Evolutionary conservation across 2,797 vertebrate genomes (phyloP).

Genomic region (Sylvia borin): DNA sequence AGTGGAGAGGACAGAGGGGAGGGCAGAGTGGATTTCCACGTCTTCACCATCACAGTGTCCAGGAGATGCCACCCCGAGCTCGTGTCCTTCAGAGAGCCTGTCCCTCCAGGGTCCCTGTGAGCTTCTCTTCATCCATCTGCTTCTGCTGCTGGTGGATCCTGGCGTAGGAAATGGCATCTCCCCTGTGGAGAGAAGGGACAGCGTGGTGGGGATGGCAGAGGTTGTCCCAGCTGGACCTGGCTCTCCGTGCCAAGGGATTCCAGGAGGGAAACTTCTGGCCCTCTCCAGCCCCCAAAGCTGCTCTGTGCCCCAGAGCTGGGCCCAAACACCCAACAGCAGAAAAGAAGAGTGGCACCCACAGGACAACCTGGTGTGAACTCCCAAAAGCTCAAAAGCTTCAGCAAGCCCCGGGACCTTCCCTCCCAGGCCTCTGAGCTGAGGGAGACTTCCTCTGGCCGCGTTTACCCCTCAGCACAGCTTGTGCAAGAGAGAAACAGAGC

Average conservation of each 20-base stretch:
- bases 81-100: slow-evolving; percentile 72
- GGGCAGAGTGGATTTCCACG: neutral
- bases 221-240: fast-evolving
- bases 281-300: neutral
- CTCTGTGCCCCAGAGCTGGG: neutral
- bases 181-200: slow-evolving; percentile 76
- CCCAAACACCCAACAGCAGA: neutral
- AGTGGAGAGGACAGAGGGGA: neutral
- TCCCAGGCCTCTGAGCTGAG: neutral
- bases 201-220: fast-evolving
- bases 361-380: neutral
- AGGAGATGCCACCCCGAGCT: neutral
- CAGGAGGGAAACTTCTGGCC: neutral
- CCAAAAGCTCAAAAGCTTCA: neutral
- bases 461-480: fast-evolving
- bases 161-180: slow-evolving; percentile 91
- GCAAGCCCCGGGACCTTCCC: neutral
- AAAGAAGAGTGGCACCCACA: neutral
- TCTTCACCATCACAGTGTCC: neutral
- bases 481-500: neutral
- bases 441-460: neutral
- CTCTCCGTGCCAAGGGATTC: fast-evolving
- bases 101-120: slow-evolving; percentile 74
- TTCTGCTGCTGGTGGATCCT: slow-evolving; percentile 93
- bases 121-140: slow-evolving; percentile 87